phyloP scores from a whole-genome alignment of 2,113 vertebrate genomes.

The Sylvia atricapilla region DNA sequence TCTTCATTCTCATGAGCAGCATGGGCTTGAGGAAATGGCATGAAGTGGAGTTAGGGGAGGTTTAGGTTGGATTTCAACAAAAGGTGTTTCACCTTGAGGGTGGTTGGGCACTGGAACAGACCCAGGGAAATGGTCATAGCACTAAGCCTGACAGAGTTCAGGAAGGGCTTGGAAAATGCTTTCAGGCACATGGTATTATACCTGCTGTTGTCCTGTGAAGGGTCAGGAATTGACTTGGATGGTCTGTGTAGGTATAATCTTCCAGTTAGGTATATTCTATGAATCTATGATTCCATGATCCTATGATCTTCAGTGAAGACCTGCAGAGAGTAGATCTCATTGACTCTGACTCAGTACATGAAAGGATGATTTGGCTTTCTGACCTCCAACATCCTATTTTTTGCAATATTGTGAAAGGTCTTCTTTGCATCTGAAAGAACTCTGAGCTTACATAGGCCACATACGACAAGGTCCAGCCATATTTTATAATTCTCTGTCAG shows the following conservation, averaged over 20 bases:
- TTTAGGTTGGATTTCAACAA: neutral
- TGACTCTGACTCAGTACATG: neutral
- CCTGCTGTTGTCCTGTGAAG: neutral
- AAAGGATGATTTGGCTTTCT: neutral
- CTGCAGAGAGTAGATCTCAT: neutral
- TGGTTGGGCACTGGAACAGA: neutral
- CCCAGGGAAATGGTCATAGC: neutral
- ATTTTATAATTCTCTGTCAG: neutral
- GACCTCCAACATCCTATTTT: neutral
- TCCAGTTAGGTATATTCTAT: neutral
- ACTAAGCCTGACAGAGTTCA: neutral
- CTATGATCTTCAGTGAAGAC: neutral
- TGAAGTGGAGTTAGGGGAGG: neutral
- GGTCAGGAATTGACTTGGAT: neutral
- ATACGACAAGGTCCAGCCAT: neutral
- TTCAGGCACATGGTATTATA: neutral
- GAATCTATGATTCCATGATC: neutral
- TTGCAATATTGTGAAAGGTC: neutral
- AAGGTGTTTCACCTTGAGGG: neutral
- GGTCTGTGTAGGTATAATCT: neutral
- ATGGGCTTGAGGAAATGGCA: neutral
- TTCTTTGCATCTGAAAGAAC: neutral
- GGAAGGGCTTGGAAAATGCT: neutral
- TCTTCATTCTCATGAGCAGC: neutral
- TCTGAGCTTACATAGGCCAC: neutral